A percentile compares a stretch with the other conserved stretches of the same genome.
phyloP scores from a whole-genome alignment of 35 echinoderm and acorn worm species.

The Patiria miniata region DNA sequence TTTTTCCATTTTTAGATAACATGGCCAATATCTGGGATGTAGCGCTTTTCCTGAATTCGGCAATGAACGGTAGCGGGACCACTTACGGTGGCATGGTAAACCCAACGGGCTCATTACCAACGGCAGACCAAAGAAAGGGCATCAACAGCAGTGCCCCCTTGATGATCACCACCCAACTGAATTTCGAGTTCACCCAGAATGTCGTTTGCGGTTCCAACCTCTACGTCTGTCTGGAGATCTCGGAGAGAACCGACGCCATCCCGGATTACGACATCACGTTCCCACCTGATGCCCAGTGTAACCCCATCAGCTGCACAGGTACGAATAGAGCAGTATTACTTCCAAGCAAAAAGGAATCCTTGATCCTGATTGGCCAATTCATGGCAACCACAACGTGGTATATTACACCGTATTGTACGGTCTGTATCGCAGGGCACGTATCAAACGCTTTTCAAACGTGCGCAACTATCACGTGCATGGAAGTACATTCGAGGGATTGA shows the following conservation, averaged over 20 bases:
- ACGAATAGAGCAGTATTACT: no score
- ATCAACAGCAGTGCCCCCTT: not conserved
- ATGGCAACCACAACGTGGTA: no score
- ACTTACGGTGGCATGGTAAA: not conserved
- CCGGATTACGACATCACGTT: not conserved
- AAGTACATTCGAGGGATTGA: no score
- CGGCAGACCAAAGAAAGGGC: not conserved
- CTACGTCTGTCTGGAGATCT: slow-evolving; percentile 4
- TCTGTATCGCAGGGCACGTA: no score
- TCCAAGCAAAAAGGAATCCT: no score
- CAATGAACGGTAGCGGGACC: not conserved
- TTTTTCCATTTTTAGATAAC: no score
- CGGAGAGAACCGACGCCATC: not conserved
- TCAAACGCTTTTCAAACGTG: no score
- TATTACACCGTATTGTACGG: no score
- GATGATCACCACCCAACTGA: not conserved
- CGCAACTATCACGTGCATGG: no score
- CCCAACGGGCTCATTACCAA: not conserved
- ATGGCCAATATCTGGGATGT: not conserved
- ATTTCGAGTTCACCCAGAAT: not conserved
- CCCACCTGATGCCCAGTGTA: not conserved
- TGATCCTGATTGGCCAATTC: no score
- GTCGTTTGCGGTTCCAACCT: not conserved
- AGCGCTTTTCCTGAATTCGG: not conserved
- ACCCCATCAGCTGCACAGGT: slow-evolving; percentile 2